Evolutionary conservation across 2,797 vertebrate species (phyloP), one percentile per base, ranked within the genome.

Genomic region (Oreortyx pictus): DNA sequence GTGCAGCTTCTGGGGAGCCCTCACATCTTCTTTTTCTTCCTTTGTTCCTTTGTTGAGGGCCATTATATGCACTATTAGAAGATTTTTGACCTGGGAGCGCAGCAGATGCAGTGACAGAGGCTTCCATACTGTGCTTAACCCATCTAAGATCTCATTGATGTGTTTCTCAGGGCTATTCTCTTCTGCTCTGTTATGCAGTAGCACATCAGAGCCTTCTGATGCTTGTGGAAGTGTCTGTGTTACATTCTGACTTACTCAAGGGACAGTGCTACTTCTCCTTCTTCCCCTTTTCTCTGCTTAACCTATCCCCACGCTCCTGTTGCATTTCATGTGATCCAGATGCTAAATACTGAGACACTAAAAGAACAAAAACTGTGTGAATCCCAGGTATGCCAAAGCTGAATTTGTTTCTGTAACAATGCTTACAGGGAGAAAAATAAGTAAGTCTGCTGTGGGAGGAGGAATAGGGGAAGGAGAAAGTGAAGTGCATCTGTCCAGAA

Each of bases 171-270:
- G 84, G 90, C 88, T 90, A 15, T 89, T 95, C 86, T 89, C 84
- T 89, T 94, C 76, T 90, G 92, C 90, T 95, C 65, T 8, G 9
- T 85, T 93, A 76, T 96, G 70, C 79, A 89, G 4, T 92, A 82
- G 88, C 62, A 62, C 44, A 41, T 81, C 43, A 44, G 82, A 93
- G 62, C 84, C 79, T 66, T 86, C 27, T 46, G 47, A 62, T 70
- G 86, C 76, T 90, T 62, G 61, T 93, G 88, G 86, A 90, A 86
- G 89, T 86, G 66, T 82, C 79, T 95, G 81, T 72, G 83, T 91
- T 94, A 50, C 61, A 9, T 86, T 77, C 67, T 87, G 59, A 35
- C 54, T 93, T 86, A 78, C 92, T 46, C 57, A 66, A 50, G 59
- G 65, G 78, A 73, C 1, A 1, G 12, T 71, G 31, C 20, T 90